Evolutionary conservation across 2,888 invertebrate species (phyloP).

Genomic region (Meganola albula): DNA sequence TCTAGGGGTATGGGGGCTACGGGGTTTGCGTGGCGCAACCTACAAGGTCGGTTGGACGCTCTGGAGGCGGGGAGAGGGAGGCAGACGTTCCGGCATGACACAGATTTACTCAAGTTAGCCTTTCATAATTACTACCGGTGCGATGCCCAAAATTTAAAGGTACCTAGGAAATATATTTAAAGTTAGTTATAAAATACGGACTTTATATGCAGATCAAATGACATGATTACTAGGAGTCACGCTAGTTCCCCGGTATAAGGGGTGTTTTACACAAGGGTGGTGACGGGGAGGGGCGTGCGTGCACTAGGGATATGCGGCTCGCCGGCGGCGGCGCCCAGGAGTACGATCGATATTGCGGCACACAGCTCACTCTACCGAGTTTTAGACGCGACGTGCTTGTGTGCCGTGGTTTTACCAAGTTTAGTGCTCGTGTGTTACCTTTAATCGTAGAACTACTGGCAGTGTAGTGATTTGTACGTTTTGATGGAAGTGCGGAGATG

Average conservation of each 20-base stretch:
- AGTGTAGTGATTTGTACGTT: conserved; percentile 46
- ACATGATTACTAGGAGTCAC: conserved; percentile 10
- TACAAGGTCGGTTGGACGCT: conserved; percentile 35
- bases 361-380: conserved; percentile 52
- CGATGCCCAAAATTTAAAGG: no score
- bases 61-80: conserved; percentile 22
- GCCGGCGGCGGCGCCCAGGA: conserved; percentile 75
- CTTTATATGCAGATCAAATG: conserved; percentile 1
- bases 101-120: conserved; percentile 21
- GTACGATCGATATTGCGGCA: conserved; percentile 63
- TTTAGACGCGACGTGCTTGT: conserved; percentile 55
- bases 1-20: conserved; percentile 27
- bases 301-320: conserved; percentile 71
- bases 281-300: conserved; percentile 62
- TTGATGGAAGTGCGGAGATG: conserved; percentile 54
- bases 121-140: no score
- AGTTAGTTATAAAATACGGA: no score
- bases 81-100: conserved; percentile 26
- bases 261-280: conserved; percentile 49
- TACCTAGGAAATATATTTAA: no score
- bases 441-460: conserved; percentile 30
- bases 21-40: conserved; percentile 31
- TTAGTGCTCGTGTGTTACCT: conserved; percentile 38
- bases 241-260: conserved; percentile 35
- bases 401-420: conserved; percentile 35